A percentile compares a stretch with the other conserved stretches of the same genome.
phyloP scores from a whole-genome alignment of 2,888 invertebrate genomes.

The Parnassius glacialis region DNA sequence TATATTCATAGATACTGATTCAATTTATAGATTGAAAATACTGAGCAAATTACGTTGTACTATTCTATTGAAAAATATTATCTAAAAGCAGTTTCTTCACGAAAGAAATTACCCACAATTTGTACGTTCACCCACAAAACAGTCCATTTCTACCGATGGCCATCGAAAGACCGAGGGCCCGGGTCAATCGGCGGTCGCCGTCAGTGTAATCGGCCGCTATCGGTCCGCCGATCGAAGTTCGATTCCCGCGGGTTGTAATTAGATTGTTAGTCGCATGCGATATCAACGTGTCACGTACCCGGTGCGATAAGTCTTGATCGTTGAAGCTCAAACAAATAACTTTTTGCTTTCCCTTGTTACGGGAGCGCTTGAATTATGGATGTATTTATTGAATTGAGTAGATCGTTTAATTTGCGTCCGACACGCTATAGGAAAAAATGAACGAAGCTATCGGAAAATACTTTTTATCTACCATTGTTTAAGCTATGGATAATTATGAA shows the following conservation, averaged over 20 bases:
- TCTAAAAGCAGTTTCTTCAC: background rate
- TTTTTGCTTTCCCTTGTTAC: slow-evolving; percentile 42
- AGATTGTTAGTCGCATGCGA: slow-evolving; percentile 79
- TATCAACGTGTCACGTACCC: slow-evolving; percentile 62
- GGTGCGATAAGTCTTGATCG: slow-evolving; percentile 45
- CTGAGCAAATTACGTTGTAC: no score
- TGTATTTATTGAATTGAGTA: slow-evolving; percentile 4
- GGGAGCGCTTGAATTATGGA: background rate
- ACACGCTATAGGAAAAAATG: slow-evolving; percentile 1
- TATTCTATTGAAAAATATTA: background rate
- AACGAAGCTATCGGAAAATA: no score
- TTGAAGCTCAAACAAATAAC: slow-evolving; percentile 32
- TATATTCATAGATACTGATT: no score
- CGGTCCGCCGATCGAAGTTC: slow-evolving; percentile 68
- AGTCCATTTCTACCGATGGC: slow-evolving; percentile 5
- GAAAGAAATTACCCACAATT: background rate
- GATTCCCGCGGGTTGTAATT: slow-evolving; percentile 78
- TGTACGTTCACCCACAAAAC: slow-evolving; percentile 9
- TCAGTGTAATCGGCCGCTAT: slow-evolving; percentile 62
- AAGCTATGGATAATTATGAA: no score
- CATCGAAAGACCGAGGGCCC: slow-evolving; percentile 27
- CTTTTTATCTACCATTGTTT: no score
- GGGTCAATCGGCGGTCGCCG: slow-evolving; percentile 46
- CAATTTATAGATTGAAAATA: no score
- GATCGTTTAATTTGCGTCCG: background rate